Percentiles rank a stretch among this genome's conserved stretches.
These are phyloP conservation scores for Lepas anatifera DNA, from an alignment of 2,888 invertebrate species.

Conservation along the genomic window DNA sequence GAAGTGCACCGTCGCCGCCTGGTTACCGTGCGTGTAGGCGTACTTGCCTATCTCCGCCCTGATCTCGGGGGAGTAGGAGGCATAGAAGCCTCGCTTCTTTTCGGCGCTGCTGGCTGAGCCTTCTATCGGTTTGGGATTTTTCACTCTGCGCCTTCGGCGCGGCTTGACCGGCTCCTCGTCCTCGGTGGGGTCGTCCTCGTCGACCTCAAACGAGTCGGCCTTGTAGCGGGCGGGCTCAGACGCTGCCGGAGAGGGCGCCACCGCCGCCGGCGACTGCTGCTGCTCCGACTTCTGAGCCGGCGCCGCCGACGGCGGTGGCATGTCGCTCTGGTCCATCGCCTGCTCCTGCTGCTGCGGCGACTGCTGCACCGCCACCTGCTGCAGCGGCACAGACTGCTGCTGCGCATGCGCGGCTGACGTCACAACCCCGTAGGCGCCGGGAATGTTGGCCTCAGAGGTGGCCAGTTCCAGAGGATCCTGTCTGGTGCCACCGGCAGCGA, in stretches of 20 bases:
- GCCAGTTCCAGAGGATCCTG: slow-evolving; percentile 19
- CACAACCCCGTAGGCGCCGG: slow-evolving; percentile 12
- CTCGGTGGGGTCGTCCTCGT: background rate
- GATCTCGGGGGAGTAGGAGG: slow-evolving; percentile 28
- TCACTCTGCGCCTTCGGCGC: background rate
- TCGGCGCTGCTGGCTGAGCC: slow-evolving; percentile 11
- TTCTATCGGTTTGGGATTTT: too few relatives aligned
- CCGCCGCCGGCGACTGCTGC: background rate
- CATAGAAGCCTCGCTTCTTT: slow-evolving; percentile 27
- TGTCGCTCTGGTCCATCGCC: background rate
- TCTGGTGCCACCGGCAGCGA: too few relatives aligned
- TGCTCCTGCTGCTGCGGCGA: background rate
- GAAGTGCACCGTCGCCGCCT: slow-evolving; percentile 28
- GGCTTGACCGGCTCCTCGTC: slow-evolving; percentile 14
- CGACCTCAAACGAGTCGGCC: background rate
- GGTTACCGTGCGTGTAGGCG: slow-evolving; percentile 29
- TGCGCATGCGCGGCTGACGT: background rate
- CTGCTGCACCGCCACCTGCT: background rate
- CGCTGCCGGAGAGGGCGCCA: background rate
- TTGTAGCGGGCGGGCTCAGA: background rate
- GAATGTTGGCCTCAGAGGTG: slow-evolving; percentile 17
- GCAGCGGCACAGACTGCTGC: background rate
- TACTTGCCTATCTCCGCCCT: slow-evolving; percentile 27
- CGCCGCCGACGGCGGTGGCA: background rate
- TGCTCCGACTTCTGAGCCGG: background rate